These are phyloP conservation scores for Halcyon badia DNA, from an alignment of 2,797 vertebrate genomes.

Conservation along the genomic window DNA sequence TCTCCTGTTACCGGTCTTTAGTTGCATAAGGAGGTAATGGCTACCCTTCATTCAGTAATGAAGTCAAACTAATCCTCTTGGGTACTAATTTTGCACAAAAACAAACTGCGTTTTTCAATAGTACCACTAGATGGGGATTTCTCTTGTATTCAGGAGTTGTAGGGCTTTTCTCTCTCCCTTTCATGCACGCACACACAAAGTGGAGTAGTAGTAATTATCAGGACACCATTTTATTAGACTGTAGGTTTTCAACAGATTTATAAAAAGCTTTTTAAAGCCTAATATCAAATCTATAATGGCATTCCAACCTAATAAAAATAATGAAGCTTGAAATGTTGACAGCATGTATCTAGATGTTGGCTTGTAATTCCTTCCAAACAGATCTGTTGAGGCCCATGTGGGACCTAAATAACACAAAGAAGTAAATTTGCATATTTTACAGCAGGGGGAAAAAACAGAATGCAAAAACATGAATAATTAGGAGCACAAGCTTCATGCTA, in stretches of 20 bases:
- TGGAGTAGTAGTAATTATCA: slow-evolving; percentile 72
- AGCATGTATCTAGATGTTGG: slow-evolving; percentile 66
- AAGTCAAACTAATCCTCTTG: slow-evolving; percentile 80
- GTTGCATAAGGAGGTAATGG: slow-evolving; percentile 71
- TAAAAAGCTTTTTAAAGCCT: slow-evolving; percentile 59
- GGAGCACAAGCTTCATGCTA: slow-evolving; percentile 72
- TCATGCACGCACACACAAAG: background rate
- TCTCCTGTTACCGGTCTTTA: slow-evolving; percentile 58
- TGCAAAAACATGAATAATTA: slow-evolving; percentile 74
- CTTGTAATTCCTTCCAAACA: slow-evolving; percentile 70
- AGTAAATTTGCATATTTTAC: slow-evolving; percentile 78
- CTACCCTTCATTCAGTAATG: slow-evolving; percentile 71
- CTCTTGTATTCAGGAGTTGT: slow-evolving; percentile 51
- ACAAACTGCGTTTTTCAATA: slow-evolving; percentile 80
- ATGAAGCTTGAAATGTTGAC: slow-evolving; percentile 76
- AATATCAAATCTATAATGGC: slow-evolving; percentile 64
- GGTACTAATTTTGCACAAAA: slow-evolving; percentile 79
- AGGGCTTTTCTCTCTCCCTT: slow-evolving; percentile 36
- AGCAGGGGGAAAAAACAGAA: slow-evolving; percentile 73
- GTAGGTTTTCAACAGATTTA: slow-evolving; percentile 44
- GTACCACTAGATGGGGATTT: slow-evolving; percentile 81
- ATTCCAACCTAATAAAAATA: slow-evolving; percentile 66
- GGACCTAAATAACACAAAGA: slow-evolving; percentile 73
- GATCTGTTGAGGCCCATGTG: slow-evolving; percentile 64
- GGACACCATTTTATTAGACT: slow-evolving; percentile 71